A percentile compares a stretch with the other conserved stretches of the same genome.
These are phyloP conservation scores for Pseudolaguvia tuberculata DNA, from an alignment of 2,113 vertebrate genomes.

Conservation along the genomic window DNA sequence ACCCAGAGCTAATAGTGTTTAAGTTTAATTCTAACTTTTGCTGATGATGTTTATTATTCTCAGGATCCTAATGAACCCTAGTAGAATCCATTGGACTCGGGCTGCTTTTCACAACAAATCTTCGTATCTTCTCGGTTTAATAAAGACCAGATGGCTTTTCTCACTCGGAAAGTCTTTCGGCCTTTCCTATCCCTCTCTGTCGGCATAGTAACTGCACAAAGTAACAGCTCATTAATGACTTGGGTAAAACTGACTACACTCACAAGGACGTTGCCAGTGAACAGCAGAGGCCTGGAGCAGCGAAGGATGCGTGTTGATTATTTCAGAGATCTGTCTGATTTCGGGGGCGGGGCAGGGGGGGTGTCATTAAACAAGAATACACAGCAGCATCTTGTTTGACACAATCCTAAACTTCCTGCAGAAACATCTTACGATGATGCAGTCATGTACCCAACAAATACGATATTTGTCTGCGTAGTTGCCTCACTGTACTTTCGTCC, in stretches of 20 bases:
- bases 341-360: too few species aligned
- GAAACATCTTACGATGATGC: too few species aligned
- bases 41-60: neutral
- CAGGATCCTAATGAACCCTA: slow-evolving; percentile 1
- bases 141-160: slow-evolving; percentile 60
- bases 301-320: neutral
- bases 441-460: too few species aligned
- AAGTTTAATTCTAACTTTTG: neutral
- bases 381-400: neutral
- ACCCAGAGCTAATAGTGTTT: neutral
- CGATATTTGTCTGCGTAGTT: too few species aligned
- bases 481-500: too few species aligned
- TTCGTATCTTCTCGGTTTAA: slow-evolving; percentile 48
- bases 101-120: slow-evolving; percentile 23
- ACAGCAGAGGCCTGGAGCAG: neutral
- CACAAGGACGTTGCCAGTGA: neutral
- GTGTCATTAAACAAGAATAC: neutral
- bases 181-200: slow-evolving; percentile 41
- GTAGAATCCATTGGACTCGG: neutral
- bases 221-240: slow-evolving; percentile 38
- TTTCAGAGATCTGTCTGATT: neutral
- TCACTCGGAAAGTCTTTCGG: slow-evolving; percentile 41
- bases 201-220: slow-evolving; percentile 48
- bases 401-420: too few species aligned
- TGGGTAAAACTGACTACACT: slow-evolving; percentile 23